Conservation (phyloP, 2,797 vertebrate genomes). For the Gambelia wislizenii region DNA sequence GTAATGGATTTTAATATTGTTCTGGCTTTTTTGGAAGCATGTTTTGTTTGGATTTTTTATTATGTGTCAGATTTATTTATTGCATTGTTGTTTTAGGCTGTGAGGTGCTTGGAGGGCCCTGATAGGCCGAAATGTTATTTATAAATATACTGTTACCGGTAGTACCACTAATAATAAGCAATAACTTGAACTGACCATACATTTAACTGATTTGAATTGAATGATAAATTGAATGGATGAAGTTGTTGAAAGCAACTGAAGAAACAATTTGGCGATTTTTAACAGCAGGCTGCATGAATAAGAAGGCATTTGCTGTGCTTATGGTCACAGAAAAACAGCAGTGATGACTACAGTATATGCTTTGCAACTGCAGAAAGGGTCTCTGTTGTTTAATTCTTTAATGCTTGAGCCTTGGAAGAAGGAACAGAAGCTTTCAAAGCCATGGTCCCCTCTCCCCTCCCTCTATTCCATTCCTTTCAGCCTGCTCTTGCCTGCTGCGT, state of each 20-base stretch:
- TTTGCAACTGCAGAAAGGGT: background rate
- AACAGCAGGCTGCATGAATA: too few species aligned
- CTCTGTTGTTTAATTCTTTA: conserved; percentile 11
- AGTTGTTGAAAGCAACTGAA: background rate
- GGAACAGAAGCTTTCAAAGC: background rate
- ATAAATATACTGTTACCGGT: background rate
- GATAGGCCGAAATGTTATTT: background rate
- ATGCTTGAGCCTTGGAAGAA: background rate
- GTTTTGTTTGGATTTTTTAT: background rate
- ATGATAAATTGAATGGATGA: background rate
- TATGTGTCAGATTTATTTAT: background rate
- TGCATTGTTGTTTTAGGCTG: background rate
- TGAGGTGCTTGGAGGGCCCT: background rate
- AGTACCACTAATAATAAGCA: background rate
- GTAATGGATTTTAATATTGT: background rate
- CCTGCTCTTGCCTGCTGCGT: conserved; percentile 52
- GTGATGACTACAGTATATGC: too few species aligned
- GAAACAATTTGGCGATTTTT: background rate
- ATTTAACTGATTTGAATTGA: background rate
- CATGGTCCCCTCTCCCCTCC: background rate
- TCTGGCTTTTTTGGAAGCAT: background rate
- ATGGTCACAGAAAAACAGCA: background rate
- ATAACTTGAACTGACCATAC: too few species aligned
- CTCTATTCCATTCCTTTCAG: conserved; percentile 11
- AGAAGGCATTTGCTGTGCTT: background rate